Percentiles rank a stretch among this genome's conserved stretches.
phyloP scores from a whole-genome alignment of 2,113 vertebrate genomes.

The Pedetes capensis region DNA sequence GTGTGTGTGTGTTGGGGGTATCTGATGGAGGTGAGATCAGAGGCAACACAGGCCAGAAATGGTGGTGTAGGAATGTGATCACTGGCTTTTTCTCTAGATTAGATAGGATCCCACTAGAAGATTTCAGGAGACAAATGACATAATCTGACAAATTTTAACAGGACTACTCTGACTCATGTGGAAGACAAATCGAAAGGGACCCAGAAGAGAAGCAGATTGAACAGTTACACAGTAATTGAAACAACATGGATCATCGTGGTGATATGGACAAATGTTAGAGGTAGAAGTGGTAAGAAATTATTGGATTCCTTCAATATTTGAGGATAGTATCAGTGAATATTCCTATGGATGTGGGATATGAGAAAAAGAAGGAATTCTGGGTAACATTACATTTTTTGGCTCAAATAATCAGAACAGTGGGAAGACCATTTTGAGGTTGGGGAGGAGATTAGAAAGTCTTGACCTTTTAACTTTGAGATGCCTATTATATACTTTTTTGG shows the following conservation, averaged over 20 bases:
- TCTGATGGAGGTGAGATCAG: neutral
- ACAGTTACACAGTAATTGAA: neutral
- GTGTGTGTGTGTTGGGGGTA: neutral
- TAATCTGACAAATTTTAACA: neutral
- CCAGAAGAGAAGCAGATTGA: neutral
- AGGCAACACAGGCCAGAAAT: neutral
- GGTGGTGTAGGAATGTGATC: rapidly evolving
- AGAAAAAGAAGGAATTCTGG: neutral
- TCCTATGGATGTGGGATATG: neutral
- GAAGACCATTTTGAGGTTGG: neutral
- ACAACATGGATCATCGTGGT: neutral
- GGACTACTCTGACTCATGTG: neutral
- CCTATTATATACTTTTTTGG: neutral
- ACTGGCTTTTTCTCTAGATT: neutral
- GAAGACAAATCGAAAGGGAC: neutral
- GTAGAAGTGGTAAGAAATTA: neutral
- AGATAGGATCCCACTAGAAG: neutral
- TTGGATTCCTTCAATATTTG: neutral
- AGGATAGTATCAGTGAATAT: neutral
- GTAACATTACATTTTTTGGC: neutral
- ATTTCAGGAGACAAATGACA: neutral
- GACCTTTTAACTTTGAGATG: neutral
- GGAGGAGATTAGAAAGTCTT: neutral
- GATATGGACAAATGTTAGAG: neutral
- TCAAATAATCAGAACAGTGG: neutral